Percentiles rank a stretch among this genome's conserved stretches.
phyloP scores from a whole-genome alignment of 1,140 invertebrate genomes.

The Brachionus koreanus region DNA sequence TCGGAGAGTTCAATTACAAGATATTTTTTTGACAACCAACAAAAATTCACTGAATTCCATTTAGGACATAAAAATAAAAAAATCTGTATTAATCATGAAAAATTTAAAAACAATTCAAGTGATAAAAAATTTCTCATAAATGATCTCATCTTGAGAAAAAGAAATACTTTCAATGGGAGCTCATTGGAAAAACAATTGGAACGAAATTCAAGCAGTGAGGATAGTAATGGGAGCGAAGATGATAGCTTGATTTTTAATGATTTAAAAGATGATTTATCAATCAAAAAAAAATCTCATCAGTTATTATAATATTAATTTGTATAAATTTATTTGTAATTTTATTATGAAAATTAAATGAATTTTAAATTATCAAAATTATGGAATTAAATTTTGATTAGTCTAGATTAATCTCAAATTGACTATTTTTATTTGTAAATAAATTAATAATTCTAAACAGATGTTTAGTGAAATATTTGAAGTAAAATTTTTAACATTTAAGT shows the following conservation, averaged over 20 bases:
- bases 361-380: no score
- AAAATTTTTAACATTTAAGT: no score
- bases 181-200: not conserved
- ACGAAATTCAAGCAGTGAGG: not conserved
- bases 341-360: no score
- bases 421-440: no score
- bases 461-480: no score
- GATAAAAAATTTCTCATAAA: not conserved
- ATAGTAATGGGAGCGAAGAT: not conserved
- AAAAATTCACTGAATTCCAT: slow-evolving; percentile 2
- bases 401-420: no score
- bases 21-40: slow-evolving; percentile 6
- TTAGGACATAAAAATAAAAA: not conserved
- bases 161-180: not conserved
- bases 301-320: no score
- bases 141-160: not conserved
- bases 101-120: not conserved
- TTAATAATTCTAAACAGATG: no score
- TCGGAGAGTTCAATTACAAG: not conserved
- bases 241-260: not conserved
- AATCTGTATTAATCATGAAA: not conserved
- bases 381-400: no score
- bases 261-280: not conserved
- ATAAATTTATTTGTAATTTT: no score
- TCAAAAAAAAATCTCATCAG: not conserved